Evolutionary conservation across 2,113 vertebrate species (phyloP).

Genomic region (Sceloporus tristichus): DNA sequence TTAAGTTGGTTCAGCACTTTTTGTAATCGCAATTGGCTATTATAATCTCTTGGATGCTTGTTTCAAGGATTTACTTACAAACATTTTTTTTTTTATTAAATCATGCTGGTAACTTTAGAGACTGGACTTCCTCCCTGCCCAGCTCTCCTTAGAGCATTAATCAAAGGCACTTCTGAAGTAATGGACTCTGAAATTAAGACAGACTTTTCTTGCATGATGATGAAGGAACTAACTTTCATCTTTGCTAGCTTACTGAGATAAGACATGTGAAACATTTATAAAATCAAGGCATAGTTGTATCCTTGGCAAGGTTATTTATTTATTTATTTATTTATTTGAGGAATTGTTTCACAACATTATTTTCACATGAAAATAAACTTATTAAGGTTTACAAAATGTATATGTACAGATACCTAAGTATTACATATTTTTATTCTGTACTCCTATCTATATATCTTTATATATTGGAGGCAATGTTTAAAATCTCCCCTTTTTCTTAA

Average conservation of each 20-base stretch:
- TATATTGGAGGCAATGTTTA: background rate
- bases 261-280: background rate
- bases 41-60: slow-evolving; percentile 18
- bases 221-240: background rate
- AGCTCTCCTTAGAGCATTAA: background rate
- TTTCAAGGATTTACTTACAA: slow-evolving; percentile 9
- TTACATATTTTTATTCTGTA: background rate
- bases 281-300: background rate
- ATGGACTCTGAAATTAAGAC: slow-evolving; percentile 33
- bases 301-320: slow-evolving; percentile 3
- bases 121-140: background rate
- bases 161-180: slow-evolving; percentile 21
- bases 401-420: background rate
- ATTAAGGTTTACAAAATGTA: background rate
- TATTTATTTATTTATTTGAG: background rate
- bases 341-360: background rate
- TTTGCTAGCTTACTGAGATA: background rate
- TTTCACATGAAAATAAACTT: background rate
- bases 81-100: slow-evolving; percentile 4
- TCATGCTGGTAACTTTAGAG: slow-evolving; percentile 32
- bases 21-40: background rate
- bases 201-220: slow-evolving; percentile 39
- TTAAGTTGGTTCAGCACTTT: background rate
- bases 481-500: background rate
- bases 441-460: background rate